phyloP scores from a whole-genome alignment of 2,888 invertebrate genomes.

The Nemapogon koenigi region DNA sequence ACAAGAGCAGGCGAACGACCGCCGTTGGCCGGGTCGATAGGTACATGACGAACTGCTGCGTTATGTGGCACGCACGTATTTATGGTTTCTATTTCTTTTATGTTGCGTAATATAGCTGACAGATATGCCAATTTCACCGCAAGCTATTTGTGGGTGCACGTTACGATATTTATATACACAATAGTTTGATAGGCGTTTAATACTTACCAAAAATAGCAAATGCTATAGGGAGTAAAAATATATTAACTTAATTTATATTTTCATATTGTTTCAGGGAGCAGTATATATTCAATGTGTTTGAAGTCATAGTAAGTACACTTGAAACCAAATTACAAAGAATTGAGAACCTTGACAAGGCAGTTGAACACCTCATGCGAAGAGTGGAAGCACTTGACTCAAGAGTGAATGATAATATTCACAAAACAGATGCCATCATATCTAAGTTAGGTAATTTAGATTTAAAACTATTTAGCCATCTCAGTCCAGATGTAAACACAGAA shows the following conservation, averaged over 20 bases:
- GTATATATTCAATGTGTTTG: slow-evolving; percentile 87
- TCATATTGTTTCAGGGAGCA: slow-evolving; percentile 76
- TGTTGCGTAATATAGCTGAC: slow-evolving; percentile 25
- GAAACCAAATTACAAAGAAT: slow-evolving; percentile 88
- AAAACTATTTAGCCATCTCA: slow-evolving; percentile 71
- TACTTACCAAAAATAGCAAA: too few species aligned
- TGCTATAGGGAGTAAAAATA: too few species aligned
- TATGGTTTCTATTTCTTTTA: slow-evolving; percentile 31
- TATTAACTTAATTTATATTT: neutral
- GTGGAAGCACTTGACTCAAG: slow-evolving; percentile 83
- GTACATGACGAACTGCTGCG: neutral
- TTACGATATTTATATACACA: too few species aligned
- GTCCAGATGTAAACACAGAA: slow-evolving; percentile 43
- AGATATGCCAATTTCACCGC: slow-evolving; percentile 27
- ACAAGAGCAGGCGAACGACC: too few species aligned
- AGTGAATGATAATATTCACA: slow-evolving; percentile 83
- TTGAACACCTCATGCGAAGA: slow-evolving; percentile 84
- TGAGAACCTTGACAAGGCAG: slow-evolving; percentile 86
- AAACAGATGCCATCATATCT: slow-evolving; percentile 83
- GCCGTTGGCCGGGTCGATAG: too few species aligned
- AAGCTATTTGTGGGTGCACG: slow-evolving; percentile 12
- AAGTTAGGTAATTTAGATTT: slow-evolving; percentile 78
- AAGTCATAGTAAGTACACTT: slow-evolving; percentile 86
- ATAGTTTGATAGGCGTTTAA: too few species aligned
- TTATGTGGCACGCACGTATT: slow-evolving; percentile 23